Evolutionary conservation across 2,113 vertebrate genomes (phyloP), one percentile per base, ranked within the genome.

Genomic region (Mohoua ochrocephala): DNA sequence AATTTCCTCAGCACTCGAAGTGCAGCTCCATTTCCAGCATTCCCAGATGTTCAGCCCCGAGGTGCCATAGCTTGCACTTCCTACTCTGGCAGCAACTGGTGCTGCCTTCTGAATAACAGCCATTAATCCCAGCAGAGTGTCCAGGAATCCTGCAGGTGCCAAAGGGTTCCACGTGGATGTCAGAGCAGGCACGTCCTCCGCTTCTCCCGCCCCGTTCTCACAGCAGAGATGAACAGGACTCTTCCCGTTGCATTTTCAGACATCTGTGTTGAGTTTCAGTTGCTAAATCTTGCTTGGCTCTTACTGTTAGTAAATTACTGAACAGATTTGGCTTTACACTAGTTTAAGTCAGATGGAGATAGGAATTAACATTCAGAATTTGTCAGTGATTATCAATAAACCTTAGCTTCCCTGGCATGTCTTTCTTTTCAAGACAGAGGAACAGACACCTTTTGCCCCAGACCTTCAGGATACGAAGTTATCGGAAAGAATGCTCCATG

Each of bases 171-270:
- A 33, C 17, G 2, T 11, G 45, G 82, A 8, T 69, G 60, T 50
- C 44, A 37, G 53, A 54, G 56, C 75, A 73, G 68, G 23, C 15
- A 0, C 6, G 6, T 13, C 37, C 22, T 78, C 18, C 9, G 0
- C 18, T 71, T 57, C 35, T 87, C 11, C 53, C 4, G 4, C 18
- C 35, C 65, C 0, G 0, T 81, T 63, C 35, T 41, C 27, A 8
- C 57, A 49, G 80, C 65, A 31, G 1, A 65, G 37, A 35, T 49
- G 65, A 78, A 4, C 13, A 1, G 14, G 35, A 30, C 12, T 86
- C 31, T 69, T 74, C 9, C 39, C 7, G 1, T 33, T 89, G 69
- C 20, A 0, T 71, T 81, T 81, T 45, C 54, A 74, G 50, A n/a
- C 41, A 49, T 23, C 24, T 77, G 0, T 68, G 26, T n/a, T 65